Evolutionary conservation across 2,113 vertebrate genomes (phyloP).

Genomic region (Epinephelus moara): DNA sequence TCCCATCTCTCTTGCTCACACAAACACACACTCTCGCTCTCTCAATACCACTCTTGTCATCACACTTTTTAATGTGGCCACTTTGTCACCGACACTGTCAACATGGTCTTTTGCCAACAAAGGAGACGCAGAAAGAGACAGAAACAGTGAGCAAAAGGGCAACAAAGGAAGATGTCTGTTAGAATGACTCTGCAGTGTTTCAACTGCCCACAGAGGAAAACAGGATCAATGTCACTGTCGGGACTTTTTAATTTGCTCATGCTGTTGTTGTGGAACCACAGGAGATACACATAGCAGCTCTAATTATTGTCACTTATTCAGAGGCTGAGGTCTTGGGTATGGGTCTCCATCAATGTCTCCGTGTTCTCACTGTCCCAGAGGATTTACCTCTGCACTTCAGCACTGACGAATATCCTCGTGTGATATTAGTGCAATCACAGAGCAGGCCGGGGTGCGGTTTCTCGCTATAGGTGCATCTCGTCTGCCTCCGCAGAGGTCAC

Average conservation of each 20-base stretch:
- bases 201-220: constrained; percentile 65
- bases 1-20: constrained; percentile 48
- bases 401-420: constrained; percentile 41
- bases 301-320: constrained; percentile 73
- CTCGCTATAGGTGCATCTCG: constrained; percentile 47
- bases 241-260: constrained; percentile 71
- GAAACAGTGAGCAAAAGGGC: constrained; percentile 33
- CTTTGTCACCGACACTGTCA: constrained; percentile 52
- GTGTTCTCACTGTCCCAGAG: constrained; percentile 24
- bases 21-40: constrained; percentile 3
- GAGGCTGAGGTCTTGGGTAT: constrained; percentile 40
- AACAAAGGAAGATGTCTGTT: constrained; percentile 64
- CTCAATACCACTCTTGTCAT: constrained; percentile 43
- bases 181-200: constrained; percentile 47
- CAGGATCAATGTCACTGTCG: constrained; percentile 69
- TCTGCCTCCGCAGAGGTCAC: constrained; percentile 61
- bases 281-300: constrained; percentile 61
- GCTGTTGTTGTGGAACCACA: constrained; percentile 58
- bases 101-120: constrained; percentile 24
- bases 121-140: constrained; percentile 20
- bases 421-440: constrained; percentile 32
- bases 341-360: constrained; percentile 50
- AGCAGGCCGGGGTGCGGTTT: constrained; percentile 23
- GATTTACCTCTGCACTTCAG: constrained; percentile 26
- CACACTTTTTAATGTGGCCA: constrained; percentile 57